A percentile compares a stretch with the other conserved stretches of the same genome.
Conservation (phyloP, 2,113 vertebrate genomes). For the Hystrix brachyura region DNA sequence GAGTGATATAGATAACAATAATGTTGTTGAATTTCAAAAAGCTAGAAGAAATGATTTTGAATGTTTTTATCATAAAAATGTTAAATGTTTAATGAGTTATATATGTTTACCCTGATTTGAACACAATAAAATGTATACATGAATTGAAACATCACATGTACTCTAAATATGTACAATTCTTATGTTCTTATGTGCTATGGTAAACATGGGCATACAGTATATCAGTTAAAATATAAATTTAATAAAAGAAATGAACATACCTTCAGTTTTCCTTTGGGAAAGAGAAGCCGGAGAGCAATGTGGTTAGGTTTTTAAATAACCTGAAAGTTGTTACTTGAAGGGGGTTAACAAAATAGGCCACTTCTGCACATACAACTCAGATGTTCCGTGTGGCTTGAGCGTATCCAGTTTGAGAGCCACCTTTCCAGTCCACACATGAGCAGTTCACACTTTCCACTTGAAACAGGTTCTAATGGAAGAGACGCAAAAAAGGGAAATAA, state of each 20-base stretch:
- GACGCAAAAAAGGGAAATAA: background rate
- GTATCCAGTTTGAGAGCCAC: constrained; percentile 87
- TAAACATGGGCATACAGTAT: background rate
- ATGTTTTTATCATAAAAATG: background rate
- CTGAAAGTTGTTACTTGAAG: constrained; percentile 87
- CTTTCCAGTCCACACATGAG: constrained; percentile 91
- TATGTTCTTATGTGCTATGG: background rate
- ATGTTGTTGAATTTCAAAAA: background rate
- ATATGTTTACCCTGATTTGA: background rate
- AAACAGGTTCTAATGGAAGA: constrained; percentile 89
- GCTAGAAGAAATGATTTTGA: background rate
- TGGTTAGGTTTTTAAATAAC: background rate
- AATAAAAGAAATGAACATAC: background rate
- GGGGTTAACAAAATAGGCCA: constrained; percentile 88
- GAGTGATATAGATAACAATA: no score
- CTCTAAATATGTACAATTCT: background rate
- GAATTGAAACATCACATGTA: background rate
- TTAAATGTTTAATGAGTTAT: background rate
- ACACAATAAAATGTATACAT: background rate
- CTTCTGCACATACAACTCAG: constrained; percentile 91
- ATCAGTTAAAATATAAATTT: background rate
- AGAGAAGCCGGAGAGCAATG: background rate
- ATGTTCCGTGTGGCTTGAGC: constrained; percentile 91
- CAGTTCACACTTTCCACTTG: constrained; percentile 92
- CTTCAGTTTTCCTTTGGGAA: background rate